Conservation (phyloP, 2,888 invertebrate genomes). For the Lasioglossum marginatum region DNA sequence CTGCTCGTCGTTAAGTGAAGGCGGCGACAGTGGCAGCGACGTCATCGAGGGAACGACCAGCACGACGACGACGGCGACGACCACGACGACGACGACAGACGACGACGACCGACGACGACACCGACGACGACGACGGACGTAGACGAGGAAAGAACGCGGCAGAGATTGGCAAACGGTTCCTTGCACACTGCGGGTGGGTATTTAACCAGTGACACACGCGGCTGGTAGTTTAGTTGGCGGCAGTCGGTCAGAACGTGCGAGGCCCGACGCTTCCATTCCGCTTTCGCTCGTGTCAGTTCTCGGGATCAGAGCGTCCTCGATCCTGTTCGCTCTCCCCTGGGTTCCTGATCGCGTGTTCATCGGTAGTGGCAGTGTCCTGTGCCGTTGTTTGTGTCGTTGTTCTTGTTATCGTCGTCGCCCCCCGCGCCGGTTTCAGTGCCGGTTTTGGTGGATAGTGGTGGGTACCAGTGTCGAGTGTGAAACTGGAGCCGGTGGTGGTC, state of each 20-base stretch:
- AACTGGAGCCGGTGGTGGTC: slow-evolving; percentile 63
- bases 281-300: background rate
- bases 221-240: slow-evolving; percentile 62
- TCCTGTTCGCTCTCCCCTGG: slow-evolving; percentile 28
- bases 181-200: slow-evolving; percentile 50
- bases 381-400: slow-evolving; percentile 58
- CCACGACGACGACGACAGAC: slow-evolving; percentile 33
- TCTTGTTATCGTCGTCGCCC: slow-evolving; percentile 44
- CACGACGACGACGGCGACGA: slow-evolving; percentile 43
- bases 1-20: slow-evolving; percentile 67
- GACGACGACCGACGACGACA: slow-evolving; percentile 51
- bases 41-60: slow-evolving; percentile 44
- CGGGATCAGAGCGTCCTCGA: slow-evolving; percentile 15
- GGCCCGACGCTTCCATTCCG: background rate
- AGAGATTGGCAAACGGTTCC: slow-evolving; percentile 58
- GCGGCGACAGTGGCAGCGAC: slow-evolving; percentile 63
- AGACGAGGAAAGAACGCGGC: slow-evolving; percentile 42
- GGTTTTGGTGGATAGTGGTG: slow-evolving; percentile 62
- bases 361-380: slow-evolving; percentile 38
- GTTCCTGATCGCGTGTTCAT: background rate
- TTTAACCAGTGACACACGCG: slow-evolving; percentile 64
- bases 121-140: slow-evolving; percentile 47
- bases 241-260: slow-evolving; percentile 62
- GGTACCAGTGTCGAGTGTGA: slow-evolving; percentile 57
- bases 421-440: slow-evolving; percentile 59